A percentile compares a stretch with the other conserved stretches of the same genome.
Evolutionary conservation across 2,888 invertebrate genomes (phyloP).

Genomic region (Lycophotia porphyrea): DNA sequence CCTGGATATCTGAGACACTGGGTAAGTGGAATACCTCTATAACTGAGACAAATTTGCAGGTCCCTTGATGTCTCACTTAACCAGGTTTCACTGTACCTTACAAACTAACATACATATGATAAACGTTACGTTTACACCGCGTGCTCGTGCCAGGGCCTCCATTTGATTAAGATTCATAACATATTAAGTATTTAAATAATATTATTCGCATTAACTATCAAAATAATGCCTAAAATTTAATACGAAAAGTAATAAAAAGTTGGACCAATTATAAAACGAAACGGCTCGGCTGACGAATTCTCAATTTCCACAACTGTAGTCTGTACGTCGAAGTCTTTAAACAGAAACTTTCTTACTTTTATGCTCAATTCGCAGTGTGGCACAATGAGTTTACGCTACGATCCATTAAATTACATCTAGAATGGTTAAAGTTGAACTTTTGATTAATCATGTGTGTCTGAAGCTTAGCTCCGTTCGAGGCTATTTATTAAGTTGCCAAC

Average conservation of each 20-base stretch:
- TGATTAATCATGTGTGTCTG: constrained; percentile 59
- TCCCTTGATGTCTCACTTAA: too few species aligned
- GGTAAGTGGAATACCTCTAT: too few species aligned
- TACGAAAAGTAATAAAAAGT: constrained; percentile 35
- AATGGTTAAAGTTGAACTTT: constrained; percentile 57
- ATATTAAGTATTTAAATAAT: neutral
- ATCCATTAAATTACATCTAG: constrained; percentile 54
- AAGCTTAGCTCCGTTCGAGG: constrained; percentile 46
- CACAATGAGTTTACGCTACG: constrained; percentile 47
- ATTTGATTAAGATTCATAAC: neutral
- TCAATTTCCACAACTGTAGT: constrained; percentile 29
- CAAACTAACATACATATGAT: too few species aligned
- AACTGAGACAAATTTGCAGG: too few species aligned
- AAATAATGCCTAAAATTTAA: neutral
- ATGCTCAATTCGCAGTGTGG: constrained; percentile 35
- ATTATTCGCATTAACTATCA: neutral
- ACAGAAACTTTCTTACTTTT: constrained; percentile 44
- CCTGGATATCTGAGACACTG: too few species aligned
- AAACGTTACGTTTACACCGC: too few species aligned
- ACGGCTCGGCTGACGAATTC: constrained; percentile 30
- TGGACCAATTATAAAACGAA: constrained; percentile 27
- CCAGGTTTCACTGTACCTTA: too few species aligned
- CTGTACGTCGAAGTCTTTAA: constrained; percentile 40
- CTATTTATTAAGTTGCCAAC: constrained; percentile 56
- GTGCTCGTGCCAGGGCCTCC: too few species aligned